Percentiles rank a stretch among this genome's conserved stretches.
phyloP scores from a whole-genome alignment of 2,113 vertebrate genomes.

The Aspiorhynchus laticeps region DNA sequence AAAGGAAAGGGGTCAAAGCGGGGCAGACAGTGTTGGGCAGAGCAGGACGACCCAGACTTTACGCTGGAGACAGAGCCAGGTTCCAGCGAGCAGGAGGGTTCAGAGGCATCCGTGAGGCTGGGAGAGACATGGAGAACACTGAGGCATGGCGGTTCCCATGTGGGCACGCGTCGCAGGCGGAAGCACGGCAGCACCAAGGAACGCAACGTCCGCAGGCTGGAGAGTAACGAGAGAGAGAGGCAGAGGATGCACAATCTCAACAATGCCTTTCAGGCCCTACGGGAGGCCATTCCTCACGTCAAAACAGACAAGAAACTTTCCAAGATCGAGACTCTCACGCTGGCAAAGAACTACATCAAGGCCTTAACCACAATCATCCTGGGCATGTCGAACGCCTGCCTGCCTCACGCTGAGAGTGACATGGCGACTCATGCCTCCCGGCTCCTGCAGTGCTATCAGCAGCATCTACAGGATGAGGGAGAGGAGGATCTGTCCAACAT shows the following conservation, averaged over 20 bases:
- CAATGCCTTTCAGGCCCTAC: conserved; percentile 94
- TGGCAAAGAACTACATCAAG: conserved; percentile 99
- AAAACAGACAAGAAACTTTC: conserved; percentile 94
- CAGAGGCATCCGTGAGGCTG: conserved; percentile 76
- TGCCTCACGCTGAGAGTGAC: conserved; percentile 71
- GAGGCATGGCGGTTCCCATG: conserved; percentile 13
- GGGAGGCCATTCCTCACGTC: conserved; percentile 94
- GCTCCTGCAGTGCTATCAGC: conserved; percentile 86
- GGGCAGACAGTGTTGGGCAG: conserved; percentile 67
- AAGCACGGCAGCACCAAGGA: conserved; percentile 74
- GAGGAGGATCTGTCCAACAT: conserved; percentile 83
- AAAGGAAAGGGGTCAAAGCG: conserved; percentile 83
- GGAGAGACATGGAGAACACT: conserved; percentile 64
- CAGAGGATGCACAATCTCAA: conserved; percentile 99
- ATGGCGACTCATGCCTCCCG: conserved; percentile 73
- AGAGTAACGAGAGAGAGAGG: conserved; percentile 94
- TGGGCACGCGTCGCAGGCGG: conserved; percentile 61
- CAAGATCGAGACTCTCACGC: conserved; percentile 96
- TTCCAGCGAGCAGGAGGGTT: conserved; percentile 80
- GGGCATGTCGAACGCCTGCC: conserved; percentile 85
- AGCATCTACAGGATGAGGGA: conserved; percentile 78
- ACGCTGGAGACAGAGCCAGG: conserved; percentile 69
- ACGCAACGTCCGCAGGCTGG: conserved; percentile 86
- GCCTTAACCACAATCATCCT: conserved; percentile 92
- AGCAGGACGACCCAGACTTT: conserved; percentile 70